Conservation (phyloP, 2,888 invertebrate genomes). For the Lasioglossum leucozonium region DNA sequence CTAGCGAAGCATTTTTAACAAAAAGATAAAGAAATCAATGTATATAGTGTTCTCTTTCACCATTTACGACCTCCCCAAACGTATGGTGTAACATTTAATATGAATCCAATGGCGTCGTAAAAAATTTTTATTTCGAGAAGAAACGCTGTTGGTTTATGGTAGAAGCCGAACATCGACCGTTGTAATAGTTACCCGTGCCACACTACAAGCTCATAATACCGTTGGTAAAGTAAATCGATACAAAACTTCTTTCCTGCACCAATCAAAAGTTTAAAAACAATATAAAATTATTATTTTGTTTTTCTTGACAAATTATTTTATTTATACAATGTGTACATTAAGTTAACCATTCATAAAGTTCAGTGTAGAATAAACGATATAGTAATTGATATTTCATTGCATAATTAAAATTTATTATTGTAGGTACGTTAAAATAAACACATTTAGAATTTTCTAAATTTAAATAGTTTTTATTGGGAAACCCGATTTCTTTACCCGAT, state of each 20-base stretch:
- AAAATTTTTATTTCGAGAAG: background rate
- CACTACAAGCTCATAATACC: background rate
- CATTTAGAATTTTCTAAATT: background rate
- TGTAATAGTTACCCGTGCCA: background rate
- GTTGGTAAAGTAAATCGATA: background rate
- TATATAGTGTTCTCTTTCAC: background rate
- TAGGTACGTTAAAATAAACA: background rate
- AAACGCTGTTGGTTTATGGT: background rate
- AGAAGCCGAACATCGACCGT: background rate
- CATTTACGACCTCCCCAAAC: background rate
- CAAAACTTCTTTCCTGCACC: background rate
- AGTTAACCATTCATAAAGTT: too few species aligned
- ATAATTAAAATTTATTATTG: background rate
- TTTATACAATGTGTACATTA: too few species aligned
- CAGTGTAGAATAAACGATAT: background rate
- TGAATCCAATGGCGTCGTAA: background rate
- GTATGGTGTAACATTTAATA: slow-evolving; percentile 18
- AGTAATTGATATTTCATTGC: background rate
- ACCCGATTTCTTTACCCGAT: too few species aligned
- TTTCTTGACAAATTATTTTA: background rate
- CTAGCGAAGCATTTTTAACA: background rate
- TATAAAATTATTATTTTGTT: background rate
- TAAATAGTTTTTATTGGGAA: background rate
- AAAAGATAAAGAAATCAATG: background rate
- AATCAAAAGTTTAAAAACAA: background rate